Base-by-base conservation (phyloP, 2,888 invertebrate species). In the Marronus borbonicus region DNA sequence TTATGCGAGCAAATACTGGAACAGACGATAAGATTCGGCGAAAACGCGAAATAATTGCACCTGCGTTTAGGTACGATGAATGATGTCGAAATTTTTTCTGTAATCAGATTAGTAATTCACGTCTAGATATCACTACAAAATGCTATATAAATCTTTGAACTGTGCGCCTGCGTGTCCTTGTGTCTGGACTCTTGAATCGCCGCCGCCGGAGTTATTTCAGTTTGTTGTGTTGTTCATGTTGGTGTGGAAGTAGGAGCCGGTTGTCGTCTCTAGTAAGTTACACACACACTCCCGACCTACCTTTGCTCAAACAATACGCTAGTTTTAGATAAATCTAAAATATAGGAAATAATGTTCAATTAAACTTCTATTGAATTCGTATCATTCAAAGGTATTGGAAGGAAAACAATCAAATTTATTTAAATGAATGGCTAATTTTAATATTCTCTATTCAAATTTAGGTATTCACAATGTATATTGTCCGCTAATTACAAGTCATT, bases 151-250 rank as follows among this genome's bases (percentile, higher is more conserved):
- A 74, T 74, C 72, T 74, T 62, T 17, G n/a, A 74, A 44, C 49
- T 60, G 72, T 60, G 72, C 72, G 72, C 72, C 44, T 74, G 72
- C 72, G 72, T 60, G 50, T 60, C 24, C 44, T 60, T 74, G 8
- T 12, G 60, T 60, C 60, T 39, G 62, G 44, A 74, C 49, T 39
- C 58, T 72, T 74, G 44, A 74, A 62, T 74, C 72, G 58, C 44
- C 58, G 72, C 60, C 39, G 60, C 49, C 70, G 12, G 72, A 44
- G 72, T 74, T 74, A 74, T 74, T 74, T 74, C 60, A 74, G 72
- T 74, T 74, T 74, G 72, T 74, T 74, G 60, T 74, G 72, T 74
- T 74, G 49, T 28, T 60, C 44, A 44, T 44, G 72, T 74, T 74
- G 49, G 72, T 74, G 60, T 74, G 58, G 72, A 74, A 60, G 58